phyloP scores from a whole-genome alignment of 1,140 invertebrate genomes.

The Scaptomyza montana region DNA sequence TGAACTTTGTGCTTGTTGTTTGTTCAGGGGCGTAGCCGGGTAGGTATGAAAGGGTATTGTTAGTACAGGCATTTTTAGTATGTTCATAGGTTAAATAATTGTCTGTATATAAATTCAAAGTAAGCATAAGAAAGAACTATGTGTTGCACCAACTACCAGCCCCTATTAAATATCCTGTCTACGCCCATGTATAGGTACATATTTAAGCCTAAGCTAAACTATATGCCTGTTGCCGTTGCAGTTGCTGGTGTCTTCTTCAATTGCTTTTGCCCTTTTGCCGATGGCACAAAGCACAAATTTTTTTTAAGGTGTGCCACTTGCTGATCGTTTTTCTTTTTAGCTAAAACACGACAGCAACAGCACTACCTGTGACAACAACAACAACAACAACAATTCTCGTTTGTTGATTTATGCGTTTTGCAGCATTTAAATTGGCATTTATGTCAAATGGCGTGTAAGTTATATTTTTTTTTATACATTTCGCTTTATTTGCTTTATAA shows the following conservation, averaged over 20 bases:
- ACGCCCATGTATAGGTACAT: not conserved
- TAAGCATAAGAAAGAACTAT: not conserved
- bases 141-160: not conserved
- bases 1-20: slow-evolving; percentile 43
- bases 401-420: slow-evolving; percentile 78
- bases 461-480: slow-evolving; percentile 76
- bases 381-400: slow-evolving; percentile 25
- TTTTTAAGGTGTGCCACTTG: slow-evolving; percentile 79
- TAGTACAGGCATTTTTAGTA: too few species aligned
- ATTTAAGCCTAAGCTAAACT: not conserved
- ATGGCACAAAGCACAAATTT: slow-evolving; percentile 51
- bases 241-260: slow-evolving; percentile 63
- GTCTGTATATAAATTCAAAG: too few species aligned
- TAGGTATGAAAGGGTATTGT: too few species aligned
- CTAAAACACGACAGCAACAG: slow-evolving; percentile 53
- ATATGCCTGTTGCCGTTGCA: slow-evolving; percentile 2
- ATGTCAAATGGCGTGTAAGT: slow-evolving; percentile 76
- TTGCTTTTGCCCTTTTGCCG: slow-evolving; percentile 39
- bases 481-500: slow-evolving; percentile 77
- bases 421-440: slow-evolving; percentile 82
- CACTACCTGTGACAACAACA: slow-evolving; percentile 5
- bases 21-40: not conserved
- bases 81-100: too few species aligned
- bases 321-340: slow-evolving; percentile 73
- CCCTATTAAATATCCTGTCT: not conserved